Percentiles rank a stretch among this genome's conserved stretches.
These are phyloP conservation scores for Myopa tessellatipennis DNA, from an alignment of 2,888 invertebrate genomes.

Conservation along the genomic window DNA sequence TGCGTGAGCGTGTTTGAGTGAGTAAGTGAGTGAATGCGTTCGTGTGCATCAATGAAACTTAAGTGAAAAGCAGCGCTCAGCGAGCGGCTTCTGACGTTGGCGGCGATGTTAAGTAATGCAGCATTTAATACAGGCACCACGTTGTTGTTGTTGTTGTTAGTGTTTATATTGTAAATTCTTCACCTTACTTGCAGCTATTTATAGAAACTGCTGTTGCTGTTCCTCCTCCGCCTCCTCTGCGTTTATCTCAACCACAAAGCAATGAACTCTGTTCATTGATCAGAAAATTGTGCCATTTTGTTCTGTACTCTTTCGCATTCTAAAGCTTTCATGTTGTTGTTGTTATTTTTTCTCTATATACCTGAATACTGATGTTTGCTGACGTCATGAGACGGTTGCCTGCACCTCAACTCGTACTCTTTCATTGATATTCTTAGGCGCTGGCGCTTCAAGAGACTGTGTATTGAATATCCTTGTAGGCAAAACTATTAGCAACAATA, in stretches of 20 bases:
- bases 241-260: conserved; percentile 13
- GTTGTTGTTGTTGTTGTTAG: conserved; percentile 3
- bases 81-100: conserved; percentile 13
- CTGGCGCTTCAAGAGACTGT: background rate
- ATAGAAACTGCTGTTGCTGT: background rate
- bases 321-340: background rate
- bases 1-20: background rate
- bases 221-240: background rate
- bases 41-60: conserved; percentile 19
- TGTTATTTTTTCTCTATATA: background rate
- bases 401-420: conserved; percentile 13
- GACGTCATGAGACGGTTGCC: conserved; percentile 26
- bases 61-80: background rate
- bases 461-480: conserved; percentile 1
- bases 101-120: background rate
- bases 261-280: conserved; percentile 31
- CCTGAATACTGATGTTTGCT: background rate
- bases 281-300: conserved; percentile 1
- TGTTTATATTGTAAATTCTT: background rate
- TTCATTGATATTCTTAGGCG: background rate
- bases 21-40: background rate
- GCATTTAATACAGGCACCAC: background rate
- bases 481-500: conserved; percentile 6
- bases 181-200: conserved; percentile 8
- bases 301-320: background rate